Evolutionary conservation across 2,888 invertebrate species (phyloP).

Genomic region (Hartigia nigra): DNA sequence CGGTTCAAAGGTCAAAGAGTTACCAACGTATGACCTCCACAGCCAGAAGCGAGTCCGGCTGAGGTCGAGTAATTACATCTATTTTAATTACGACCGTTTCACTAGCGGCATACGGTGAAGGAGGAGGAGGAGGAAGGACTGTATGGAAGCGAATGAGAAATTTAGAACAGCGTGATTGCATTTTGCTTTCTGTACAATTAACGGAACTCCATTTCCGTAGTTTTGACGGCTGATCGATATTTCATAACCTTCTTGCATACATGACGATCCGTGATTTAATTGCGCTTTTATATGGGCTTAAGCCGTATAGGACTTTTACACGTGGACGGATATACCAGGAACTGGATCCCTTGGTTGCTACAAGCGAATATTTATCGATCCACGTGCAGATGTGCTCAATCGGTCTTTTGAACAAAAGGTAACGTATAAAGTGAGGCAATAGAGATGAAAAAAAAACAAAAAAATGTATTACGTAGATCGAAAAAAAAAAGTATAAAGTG

Average conservation of each 20-base stretch:
- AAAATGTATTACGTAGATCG: not conserved
- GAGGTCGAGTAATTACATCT: conserved; percentile 30
- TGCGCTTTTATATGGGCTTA: not conserved
- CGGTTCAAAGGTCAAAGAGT: not conserved
- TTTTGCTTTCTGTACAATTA: not conserved
- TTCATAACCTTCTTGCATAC: not conserved
- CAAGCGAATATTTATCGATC: not conserved
- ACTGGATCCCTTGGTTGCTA: not conserved
- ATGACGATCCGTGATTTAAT: not conserved
- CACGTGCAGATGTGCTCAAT: not conserved
- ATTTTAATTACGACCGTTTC: conserved; percentile 44
- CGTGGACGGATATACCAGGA: not conserved
- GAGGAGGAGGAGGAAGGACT: conserved; percentile 16
- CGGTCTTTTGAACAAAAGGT: not conserved
- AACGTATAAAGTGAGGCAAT: too few species aligned
- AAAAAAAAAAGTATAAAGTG: not conserved
- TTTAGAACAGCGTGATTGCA: not conserved
- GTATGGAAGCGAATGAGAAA: conserved; percentile 24
- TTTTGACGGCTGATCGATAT: conserved; percentile 6
- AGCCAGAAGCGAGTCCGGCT: not conserved
- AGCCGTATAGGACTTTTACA: not conserved
- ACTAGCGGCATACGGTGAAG: conserved; percentile 13
- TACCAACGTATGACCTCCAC: not conserved
- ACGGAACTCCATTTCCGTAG: conserved; percentile 9
- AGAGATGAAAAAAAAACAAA: not conserved